Evolutionary conservation across 1,140 invertebrate species (phyloP), one percentile per base, ranked within the genome.

Genomic region (Nephotettix cincticeps): DNA sequence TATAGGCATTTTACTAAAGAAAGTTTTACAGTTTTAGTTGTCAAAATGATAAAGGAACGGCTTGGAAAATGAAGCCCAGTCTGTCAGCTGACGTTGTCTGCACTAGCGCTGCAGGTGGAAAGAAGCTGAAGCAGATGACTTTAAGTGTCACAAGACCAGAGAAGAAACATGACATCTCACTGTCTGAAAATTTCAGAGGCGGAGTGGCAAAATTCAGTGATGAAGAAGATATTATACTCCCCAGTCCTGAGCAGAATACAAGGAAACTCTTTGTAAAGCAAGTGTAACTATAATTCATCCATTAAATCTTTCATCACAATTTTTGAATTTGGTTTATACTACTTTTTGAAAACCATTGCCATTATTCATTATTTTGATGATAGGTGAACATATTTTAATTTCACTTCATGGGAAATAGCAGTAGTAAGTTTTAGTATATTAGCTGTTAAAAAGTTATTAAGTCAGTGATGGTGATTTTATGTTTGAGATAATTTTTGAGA

Each of bases 151-250:
- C 56, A 1, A 2, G 56, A 23, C 21, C 56, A 29, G 56, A 61
- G 56, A 61, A 61, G 56, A 61, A 61, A 23, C 56, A 61, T 27
- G 56, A 61, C 25, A 61, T 61, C 25, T 61, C 56, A 13, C 56
- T 61, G 14, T 27, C 23, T 27, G 56, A 27, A 25, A 29, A n/a
- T 14, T 61, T 61, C 56, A 25, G 28, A 13, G 56, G 56, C 4
- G 56, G 56, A 61, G 56, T 61, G 21, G 47, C 47, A 19, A 61
- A 29, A n/a, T 6, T 4, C 9, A 25, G 56, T 25, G 56, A 61
- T 23, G 56, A 61, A 13, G 56, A 61, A 4, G 56, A 61, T n/a
- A 27, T 61, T 14, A 23, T 61, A 1, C 25, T 61, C 6, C 56
- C 56, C 6, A 61, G 56, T 27, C 56, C 56, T 61, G 23, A 51